A percentile compares a stretch with the other conserved stretches of the same genome.
Conservation (phyloP, 2,797 vertebrate genomes). For the Sebastes vulpes region DNA sequence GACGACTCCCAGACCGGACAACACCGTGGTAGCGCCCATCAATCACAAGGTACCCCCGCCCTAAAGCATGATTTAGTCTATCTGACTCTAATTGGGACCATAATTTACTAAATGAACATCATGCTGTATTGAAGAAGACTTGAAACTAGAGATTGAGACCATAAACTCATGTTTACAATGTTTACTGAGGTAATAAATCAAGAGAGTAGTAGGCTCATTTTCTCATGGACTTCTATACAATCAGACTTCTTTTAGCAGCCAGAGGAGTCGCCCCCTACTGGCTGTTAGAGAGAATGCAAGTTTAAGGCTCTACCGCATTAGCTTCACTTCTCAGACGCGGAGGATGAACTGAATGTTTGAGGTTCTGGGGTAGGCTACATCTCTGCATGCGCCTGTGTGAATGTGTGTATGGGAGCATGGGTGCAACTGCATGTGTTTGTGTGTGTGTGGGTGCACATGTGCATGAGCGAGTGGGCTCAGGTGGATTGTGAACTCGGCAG, state of each 20-base stretch:
- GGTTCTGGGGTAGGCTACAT: background rate
- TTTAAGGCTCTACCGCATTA: too few species aligned
- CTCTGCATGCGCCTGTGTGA: constrained; percentile 4
- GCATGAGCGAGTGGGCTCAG: constrained; percentile 77
- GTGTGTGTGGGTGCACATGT: constrained; percentile 28
- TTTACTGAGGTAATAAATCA: too few species aligned
- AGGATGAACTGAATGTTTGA: background rate
- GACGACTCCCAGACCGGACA: too few species aligned
- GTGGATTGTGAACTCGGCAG: constrained; percentile 82
- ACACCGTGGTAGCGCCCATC: too few species aligned
- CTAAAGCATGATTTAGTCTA: background rate
- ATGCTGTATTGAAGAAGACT: background rate
- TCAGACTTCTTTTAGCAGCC: too few species aligned
- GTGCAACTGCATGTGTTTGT: constrained; percentile 3
- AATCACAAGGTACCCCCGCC: background rate
- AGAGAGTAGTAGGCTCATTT: too few species aligned
- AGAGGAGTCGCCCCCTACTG: too few species aligned
- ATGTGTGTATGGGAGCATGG: constrained; percentile 6
- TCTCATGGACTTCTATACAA: too few species aligned
- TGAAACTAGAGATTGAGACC: background rate
- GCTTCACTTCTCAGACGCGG: background rate
- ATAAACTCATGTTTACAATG: background rate
- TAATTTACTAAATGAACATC: background rate
- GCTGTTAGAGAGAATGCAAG: too few species aligned
- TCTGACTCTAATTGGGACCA: background rate